Conservation (phyloP, 2,797 vertebrate genomes). For the Ataeniobius toweri region DNA sequence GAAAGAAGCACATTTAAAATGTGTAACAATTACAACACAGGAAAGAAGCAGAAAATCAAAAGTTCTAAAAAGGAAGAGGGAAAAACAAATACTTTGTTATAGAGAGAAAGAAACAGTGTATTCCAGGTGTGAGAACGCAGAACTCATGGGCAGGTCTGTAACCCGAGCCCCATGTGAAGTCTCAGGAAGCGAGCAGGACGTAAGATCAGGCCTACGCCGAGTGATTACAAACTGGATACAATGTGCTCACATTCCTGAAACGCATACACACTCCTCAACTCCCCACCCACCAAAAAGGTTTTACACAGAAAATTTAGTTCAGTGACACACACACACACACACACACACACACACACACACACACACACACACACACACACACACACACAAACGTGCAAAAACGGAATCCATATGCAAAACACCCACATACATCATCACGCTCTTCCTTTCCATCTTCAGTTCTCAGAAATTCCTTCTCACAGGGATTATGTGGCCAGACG, state of each 20-base stretch:
- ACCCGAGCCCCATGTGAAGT: conserved; percentile 74
- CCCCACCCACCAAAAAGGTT: not conserved
- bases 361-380: conserved; percentile 1
- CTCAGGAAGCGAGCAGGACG: conserved; percentile 52
- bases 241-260: conserved; percentile 44
- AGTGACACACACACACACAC: conserved; percentile 1
- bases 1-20: conserved; percentile 8
- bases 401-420: conserved; percentile 29
- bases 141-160: conserved; percentile 56
- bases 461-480: conserved; percentile 49
- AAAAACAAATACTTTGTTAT: conserved; percentile 12
- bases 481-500: conserved; percentile 50
- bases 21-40: not conserved
- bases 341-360: conserved; percentile 6
- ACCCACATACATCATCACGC: conserved; percentile 7
- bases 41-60: conserved; percentile 11
- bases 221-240: conserved; percentile 50
- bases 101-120: conserved; percentile 8
- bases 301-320: not conserved
- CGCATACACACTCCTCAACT: conserved; percentile 19
- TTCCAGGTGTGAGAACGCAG: conserved; percentile 54
- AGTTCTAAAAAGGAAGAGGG: not conserved
- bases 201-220: conserved; percentile 54
- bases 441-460: not conserved
- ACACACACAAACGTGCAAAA: conserved; percentile 13